A percentile compares a stretch with the other conserved stretches of the same genome.
These are phyloP conservation scores for Pantelozetes paolii DNA, from an alignment of 2,888 invertebrate genomes.

Conservation along the genomic window DNA sequence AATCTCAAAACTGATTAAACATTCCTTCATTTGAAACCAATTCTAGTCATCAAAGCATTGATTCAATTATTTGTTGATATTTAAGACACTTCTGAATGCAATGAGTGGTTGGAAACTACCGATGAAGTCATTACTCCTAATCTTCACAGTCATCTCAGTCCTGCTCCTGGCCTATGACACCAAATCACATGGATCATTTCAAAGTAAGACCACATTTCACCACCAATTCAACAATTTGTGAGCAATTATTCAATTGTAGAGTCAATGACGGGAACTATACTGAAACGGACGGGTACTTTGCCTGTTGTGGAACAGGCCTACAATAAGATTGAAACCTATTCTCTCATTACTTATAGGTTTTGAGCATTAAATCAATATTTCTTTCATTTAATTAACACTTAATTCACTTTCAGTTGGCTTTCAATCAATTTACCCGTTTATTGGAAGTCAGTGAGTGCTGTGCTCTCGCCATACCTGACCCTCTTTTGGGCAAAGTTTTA, in stretches of 20 bases:
- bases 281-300: constrained; percentile 50
- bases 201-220: constrained; percentile 49
- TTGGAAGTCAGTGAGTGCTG: constrained; percentile 48
- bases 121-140: constrained; percentile 50
- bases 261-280: constrained; percentile 50
- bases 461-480: constrained; percentile 50
- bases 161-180: constrained; percentile 51
- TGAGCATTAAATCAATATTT: background rate
- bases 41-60: constrained; percentile 12
- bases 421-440: constrained; percentile 47
- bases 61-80: background rate
- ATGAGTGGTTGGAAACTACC: constrained; percentile 50
- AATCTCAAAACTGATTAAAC: background rate
- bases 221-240: background rate
- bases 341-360: constrained; percentile 41
- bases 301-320: constrained; percentile 42
- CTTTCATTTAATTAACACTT: background rate
- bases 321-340: constrained; percentile 42
- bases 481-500: constrained; percentile 48
- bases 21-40: background rate
- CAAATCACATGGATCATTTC: constrained; percentile 49
- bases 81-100: constrained; percentile 51
- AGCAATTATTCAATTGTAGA: constrained; percentile 45
- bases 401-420: constrained; percentile 39
- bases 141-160: constrained; percentile 49